Percentiles rank a stretch among this genome's conserved stretches.
These are phyloP conservation scores for Euwallacea fornicatus DNA, from an alignment of 1,140 invertebrate genomes.

Conservation along the genomic window DNA sequence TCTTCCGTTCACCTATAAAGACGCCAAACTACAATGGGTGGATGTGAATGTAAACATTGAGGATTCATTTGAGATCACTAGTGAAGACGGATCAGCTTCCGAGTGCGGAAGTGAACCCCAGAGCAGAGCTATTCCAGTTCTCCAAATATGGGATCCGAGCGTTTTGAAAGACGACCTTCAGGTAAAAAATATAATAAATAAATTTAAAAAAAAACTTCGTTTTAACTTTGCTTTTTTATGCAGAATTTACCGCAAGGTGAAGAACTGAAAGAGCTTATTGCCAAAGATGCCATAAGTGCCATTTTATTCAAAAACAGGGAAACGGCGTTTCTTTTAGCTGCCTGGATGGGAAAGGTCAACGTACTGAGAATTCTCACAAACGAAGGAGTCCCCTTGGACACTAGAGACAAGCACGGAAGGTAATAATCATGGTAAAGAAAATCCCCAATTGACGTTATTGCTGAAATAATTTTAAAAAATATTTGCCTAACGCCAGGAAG, in stretches of 20 bases:
- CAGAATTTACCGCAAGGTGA: conserved; percentile 55
- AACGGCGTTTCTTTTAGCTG: conserved; percentile 54
- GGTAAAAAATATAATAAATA: conserved; percentile 38
- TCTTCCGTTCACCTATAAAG: conserved; percentile 5
- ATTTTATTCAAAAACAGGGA: conserved; percentile 42
- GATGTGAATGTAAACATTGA: conserved; percentile 32
- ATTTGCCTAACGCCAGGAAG: too few species aligned
- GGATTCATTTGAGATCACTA: conserved; percentile 58
- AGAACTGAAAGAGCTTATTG: conserved; percentile 56
- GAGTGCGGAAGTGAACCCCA: conserved; percentile 56
- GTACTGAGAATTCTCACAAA: conserved; percentile 54
- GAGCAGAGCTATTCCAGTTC: conserved; percentile 52
- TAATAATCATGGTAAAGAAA: conserved; percentile 42
- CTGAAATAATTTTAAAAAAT: not conserved
- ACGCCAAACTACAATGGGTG: conserved; percentile 22
- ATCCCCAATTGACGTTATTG: not conserved
- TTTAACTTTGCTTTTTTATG: not conserved
- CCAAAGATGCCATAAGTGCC: conserved; percentile 49
- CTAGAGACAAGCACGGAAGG: conserved; percentile 57
- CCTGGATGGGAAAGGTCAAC: conserved; percentile 57
- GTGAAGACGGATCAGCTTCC: conserved; percentile 58
- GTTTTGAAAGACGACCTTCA: conserved; percentile 54
- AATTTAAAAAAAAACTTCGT: not conserved
- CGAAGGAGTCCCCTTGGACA: conserved; percentile 53
- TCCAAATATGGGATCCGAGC: conserved; percentile 60